These are phyloP conservation scores for Entelurus aequoreus DNA, from an alignment of 2,113 vertebrate species.

Conservation along the genomic window DNA sequence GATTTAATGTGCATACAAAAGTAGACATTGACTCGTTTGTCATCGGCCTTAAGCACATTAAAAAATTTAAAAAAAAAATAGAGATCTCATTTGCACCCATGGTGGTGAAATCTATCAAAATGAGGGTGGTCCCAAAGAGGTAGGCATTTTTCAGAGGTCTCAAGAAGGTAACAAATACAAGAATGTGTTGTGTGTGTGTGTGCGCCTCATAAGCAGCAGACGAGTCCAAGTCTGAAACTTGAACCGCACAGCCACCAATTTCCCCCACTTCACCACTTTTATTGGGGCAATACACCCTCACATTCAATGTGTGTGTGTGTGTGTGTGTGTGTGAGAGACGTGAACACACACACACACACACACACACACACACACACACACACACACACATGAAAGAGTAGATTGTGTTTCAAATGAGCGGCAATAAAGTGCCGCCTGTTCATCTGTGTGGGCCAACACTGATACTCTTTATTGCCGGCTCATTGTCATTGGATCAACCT, in stretches of 20 bases:
- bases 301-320: slow-evolving; percentile 8
- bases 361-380: slow-evolving; percentile 14
- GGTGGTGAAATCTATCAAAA: too few relatives aligned
- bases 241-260: slow-evolving; percentile 56
- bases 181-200: background rate
- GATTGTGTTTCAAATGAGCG: slow-evolving; percentile 45
- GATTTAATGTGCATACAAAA: too few relatives aligned
- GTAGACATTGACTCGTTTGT: too few relatives aligned
- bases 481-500: slow-evolving; percentile 4
- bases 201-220: slow-evolving; percentile 17
- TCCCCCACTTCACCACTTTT: slow-evolving; percentile 48
- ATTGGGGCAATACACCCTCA: slow-evolving; percentile 58
- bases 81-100: too few relatives aligned
- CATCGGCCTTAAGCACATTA: too few relatives aligned
- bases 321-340: slow-evolving; percentile 27
- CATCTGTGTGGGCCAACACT: background rate
- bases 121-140: too few relatives aligned
- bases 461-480: background rate
- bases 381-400: slow-evolving; percentile 45
- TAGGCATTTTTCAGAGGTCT: too few relatives aligned
- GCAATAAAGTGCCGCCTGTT: slow-evolving; percentile 35
- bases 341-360: slow-evolving; percentile 21
- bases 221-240: slow-evolving; percentile 73
- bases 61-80: too few relatives aligned
- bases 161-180: too few relatives aligned